A percentile compares a stretch with the other conserved stretches of the same genome.
These are phyloP conservation scores for Listronotus bonariensis DNA, from an alignment of 1,140 invertebrate genomes.

Conservation along the genomic window DNA sequence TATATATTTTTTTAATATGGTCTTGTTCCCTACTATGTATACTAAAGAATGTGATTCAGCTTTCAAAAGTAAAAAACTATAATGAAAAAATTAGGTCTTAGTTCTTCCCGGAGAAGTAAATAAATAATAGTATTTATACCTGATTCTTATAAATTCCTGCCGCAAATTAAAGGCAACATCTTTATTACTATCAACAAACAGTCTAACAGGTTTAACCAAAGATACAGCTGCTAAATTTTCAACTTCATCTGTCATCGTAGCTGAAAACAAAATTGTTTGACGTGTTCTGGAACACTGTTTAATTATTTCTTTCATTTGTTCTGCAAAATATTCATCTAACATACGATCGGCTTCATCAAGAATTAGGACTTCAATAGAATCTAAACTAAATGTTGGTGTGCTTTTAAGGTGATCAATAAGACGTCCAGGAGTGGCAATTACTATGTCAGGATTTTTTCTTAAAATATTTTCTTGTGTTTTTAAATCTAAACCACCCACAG, in stretches of 20 bases:
- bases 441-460: constrained; percentile 90
- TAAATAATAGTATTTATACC: not conserved
- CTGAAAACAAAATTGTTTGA: constrained; percentile 98
- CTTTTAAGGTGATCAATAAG: constrained; percentile 97
- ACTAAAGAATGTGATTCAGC: not conserved
- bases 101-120: too few species aligned
- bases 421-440: constrained; percentile 97
- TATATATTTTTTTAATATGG: too few species aligned
- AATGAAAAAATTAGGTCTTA: too few species aligned
- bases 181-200: constrained; percentile 95
- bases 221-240: constrained; percentile 82
- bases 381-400: constrained; percentile 88
- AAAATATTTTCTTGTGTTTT: constrained; percentile 90
- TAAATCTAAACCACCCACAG: constrained; percentile 92
- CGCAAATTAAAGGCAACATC: constrained; percentile 93
- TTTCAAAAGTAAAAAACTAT: not conserved
- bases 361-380: constrained; percentile 92
- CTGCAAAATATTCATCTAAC: constrained; percentile 97
- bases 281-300: constrained; percentile 87
- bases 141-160: constrained; percentile 91
- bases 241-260: constrained; percentile 97
- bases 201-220: constrained; percentile 86
- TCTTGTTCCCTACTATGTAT: too few species aligned
- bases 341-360: constrained; percentile 96
- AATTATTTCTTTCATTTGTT: constrained; percentile 97